A percentile compares a stretch with the other conserved stretches of the same genome.
These are phyloP conservation scores for Palythoa caribaeorum DNA, from an alignment of 92 coral and sea anemone genomes.

Conservation along the genomic window DNA sequence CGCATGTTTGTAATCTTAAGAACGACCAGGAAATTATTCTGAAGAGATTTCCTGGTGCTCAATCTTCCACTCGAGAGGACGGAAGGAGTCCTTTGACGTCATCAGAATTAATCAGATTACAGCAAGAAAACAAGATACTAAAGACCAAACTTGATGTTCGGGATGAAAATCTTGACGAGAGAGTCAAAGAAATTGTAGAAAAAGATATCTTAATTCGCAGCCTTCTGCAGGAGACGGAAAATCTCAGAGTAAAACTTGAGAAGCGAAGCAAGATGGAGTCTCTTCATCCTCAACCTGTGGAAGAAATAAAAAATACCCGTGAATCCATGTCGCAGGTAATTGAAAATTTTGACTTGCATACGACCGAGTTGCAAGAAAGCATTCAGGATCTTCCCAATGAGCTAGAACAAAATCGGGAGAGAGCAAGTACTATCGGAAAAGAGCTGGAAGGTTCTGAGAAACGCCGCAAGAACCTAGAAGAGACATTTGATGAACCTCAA, in stretches of 20 bases:
- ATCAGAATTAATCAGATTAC: constrained; percentile 17
- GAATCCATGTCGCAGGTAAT: constrained; percentile 3
- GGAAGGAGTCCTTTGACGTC: neutral
- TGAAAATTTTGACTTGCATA: neutral
- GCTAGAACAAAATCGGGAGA: constrained; percentile 53
- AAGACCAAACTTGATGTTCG: constrained; percentile 43
- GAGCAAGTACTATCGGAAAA: constrained; percentile 52
- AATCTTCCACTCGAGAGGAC: neutral
- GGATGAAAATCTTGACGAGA: constrained; percentile 56
- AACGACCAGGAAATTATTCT: constrained; percentile 7
- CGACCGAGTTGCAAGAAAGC: constrained; percentile 3
- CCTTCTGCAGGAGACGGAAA: constrained; percentile 20
- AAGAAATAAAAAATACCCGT: neutral
- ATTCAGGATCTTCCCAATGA: constrained; percentile 19
- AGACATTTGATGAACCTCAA: constrained; percentile 37
- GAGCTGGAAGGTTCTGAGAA: constrained; percentile 60
- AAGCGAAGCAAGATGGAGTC: constrained; percentile 11
- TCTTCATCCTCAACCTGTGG: neutral
- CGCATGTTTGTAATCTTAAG: constrained; percentile 10
- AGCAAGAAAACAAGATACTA: constrained; percentile 53
- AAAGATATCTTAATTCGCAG: constrained; percentile 50
- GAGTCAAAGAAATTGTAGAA: constrained; percentile 56
- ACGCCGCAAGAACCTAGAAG: constrained; percentile 45
- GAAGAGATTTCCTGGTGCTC: neutral
- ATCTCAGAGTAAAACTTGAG: constrained; percentile 33